Evolutionary conservation across 1,140 invertebrate species (phyloP), one percentile per base, ranked within the genome.

Genomic region (Holcopasites calliopsidis): DNA sequence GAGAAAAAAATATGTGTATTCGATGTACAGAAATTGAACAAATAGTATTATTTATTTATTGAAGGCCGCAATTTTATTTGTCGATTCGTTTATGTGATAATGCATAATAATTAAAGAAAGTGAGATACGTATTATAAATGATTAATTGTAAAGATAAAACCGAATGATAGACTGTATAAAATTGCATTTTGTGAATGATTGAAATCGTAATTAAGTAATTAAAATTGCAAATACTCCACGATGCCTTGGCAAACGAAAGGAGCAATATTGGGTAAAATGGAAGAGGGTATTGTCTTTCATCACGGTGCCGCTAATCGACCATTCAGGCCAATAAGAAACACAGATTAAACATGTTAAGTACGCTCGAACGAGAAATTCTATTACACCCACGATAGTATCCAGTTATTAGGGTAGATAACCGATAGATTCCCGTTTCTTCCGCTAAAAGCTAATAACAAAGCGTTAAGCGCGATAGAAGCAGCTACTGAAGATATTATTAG

Each of bases 281-380:
- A 40, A 40, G n/a, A n/a, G 26, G 21, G 21, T 60, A 60, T 60
- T 35, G 0, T 40, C 35, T 60, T 60, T 23, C 57, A 40, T 60
- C 35, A 3, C 57, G 57, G 21, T 40, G 31, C 18, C 21, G 35
- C 31, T 16, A 60, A 60, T 60, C 57, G 57, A 60, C 33, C 35
- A 26, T 58, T 58, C 55, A 0, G 13, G 7, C 57, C 35, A 18
- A 40, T 60, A 60, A n/a, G 57, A 60, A 60, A 60, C 57, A 31
- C 23, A 23, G 33, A 38, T 13, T 60, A 60, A 60, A 60, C 57
- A 26, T 10, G 57, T 60, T 60, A 60, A 60, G 57, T 4, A 40
- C 35, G 33, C n/a, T 40, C 23, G 57, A 23, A 40, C 57, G 57
- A 23, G 57, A 38, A 35, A 23, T 31, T 35, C 57, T 58, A 38